These are phyloP conservation scores for Rhinoptilus africanus DNA, from an alignment of 2,113 vertebrate species.

Conservation along the genomic window DNA sequence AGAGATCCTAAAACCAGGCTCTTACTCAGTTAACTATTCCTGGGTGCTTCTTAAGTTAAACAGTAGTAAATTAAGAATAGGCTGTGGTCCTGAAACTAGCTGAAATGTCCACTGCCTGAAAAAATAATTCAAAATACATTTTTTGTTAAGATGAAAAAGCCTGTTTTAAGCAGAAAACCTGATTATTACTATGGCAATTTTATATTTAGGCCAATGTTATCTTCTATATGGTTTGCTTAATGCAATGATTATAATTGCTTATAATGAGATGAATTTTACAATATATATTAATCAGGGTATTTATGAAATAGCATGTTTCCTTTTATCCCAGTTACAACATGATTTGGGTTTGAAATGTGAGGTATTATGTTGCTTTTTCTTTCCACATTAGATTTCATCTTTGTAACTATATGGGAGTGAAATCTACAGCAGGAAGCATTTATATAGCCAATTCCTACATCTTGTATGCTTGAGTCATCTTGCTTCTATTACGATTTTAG, in stretches of 20 bases:
- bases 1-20: not conserved
- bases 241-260: not conserved
- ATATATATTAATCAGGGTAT: not conserved
- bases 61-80: not conserved
- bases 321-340: not conserved
- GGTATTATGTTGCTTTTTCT: not conserved
- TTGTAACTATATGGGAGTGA: not conserved
- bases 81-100: not conserved
- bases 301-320: not conserved
- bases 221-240: not conserved
- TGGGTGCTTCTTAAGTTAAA: constrained; percentile 13
- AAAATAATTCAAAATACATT: not conserved
- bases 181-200: not conserved
- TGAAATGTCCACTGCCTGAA: not conserved
- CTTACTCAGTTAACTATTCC: not conserved
- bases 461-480: not conserved
- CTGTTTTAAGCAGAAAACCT: constrained; percentile 24
- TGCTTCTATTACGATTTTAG: constrained; percentile 34
- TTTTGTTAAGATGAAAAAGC: constrained; percentile 2
- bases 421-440: constrained; percentile 31
- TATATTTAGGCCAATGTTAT: not conserved
- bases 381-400: constrained; percentile 44
- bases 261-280: not conserved
- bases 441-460: not conserved
- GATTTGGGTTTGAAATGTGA: constrained; percentile 11